Conservation (phyloP, 2,113 vertebrate species). For the Chloropsis cyanopogon region DNA sequence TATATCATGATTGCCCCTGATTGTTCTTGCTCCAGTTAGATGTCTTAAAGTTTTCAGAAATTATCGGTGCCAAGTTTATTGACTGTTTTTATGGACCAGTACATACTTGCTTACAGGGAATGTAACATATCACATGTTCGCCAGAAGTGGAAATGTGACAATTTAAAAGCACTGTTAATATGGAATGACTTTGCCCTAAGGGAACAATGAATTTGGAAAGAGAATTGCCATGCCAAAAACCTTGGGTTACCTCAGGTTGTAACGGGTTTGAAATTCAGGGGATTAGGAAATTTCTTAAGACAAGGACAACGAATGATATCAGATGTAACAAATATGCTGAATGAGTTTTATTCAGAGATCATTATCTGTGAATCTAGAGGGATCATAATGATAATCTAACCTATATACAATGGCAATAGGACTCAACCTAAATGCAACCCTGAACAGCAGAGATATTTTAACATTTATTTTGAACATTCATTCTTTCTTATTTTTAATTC, state of each 20-base stretch:
- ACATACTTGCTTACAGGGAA: neutral
- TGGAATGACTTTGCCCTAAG: neutral
- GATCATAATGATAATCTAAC: neutral
- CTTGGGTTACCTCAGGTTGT: neutral
- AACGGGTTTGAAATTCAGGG: neutral
- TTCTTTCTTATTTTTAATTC: neutral
- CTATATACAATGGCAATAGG: neutral
- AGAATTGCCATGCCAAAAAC: neutral
- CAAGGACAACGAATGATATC: neutral
- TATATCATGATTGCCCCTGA: neutral
- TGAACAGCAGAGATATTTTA: neutral
- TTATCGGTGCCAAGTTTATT: neutral
- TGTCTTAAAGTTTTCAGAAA: neutral
- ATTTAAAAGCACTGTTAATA: neutral
- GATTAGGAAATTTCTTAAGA: neutral
- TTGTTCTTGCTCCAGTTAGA: neutral
- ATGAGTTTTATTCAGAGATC: neutral
- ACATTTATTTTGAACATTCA: accelerated
- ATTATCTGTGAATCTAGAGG: neutral
- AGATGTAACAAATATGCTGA: neutral
- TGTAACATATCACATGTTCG: neutral
- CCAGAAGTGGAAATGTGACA: neutral
- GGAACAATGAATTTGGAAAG: neutral
- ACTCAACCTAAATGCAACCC: neutral
- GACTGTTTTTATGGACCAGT: neutral